Percentiles rank a stretch among this genome's conserved stretches.
Conservation (phyloP, 2,113 vertebrate genomes). For the Urocynchramus pylzowi region DNA sequence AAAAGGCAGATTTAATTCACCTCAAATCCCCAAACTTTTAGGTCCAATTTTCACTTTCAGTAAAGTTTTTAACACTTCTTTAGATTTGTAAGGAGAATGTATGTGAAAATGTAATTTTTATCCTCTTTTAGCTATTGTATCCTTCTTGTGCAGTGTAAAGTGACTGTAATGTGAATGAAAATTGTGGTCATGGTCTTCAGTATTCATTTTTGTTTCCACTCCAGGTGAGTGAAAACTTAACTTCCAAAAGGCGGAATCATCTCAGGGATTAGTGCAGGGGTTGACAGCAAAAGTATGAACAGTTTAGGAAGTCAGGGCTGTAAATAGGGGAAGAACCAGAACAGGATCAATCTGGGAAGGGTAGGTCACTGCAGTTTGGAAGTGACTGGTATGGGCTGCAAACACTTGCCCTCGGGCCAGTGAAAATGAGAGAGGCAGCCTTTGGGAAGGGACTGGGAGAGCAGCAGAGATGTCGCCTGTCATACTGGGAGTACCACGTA, state of each 20-base stretch:
- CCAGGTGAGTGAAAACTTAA: not conserved
- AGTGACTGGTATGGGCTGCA: not conserved
- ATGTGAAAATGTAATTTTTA: not conserved
- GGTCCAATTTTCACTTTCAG: not conserved
- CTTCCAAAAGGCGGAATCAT: not conserved
- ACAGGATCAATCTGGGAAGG: not conserved
- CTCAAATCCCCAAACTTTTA: not conserved
- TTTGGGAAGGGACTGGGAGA: not conserved
- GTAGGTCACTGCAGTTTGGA: not conserved
- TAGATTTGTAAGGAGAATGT: not conserved
- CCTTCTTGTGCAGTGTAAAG: not conserved
- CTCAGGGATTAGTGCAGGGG: not conserved
- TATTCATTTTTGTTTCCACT: not conserved
- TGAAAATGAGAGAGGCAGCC: not conserved
- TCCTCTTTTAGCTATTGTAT: not conserved
- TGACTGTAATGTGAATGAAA: not conserved
- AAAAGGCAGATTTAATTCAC: not conserved
- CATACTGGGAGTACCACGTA: not conserved
- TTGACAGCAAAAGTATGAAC: not conserved
- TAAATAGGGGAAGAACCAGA: not conserved
- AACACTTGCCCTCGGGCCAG: not conserved
- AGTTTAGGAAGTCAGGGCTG: not conserved
- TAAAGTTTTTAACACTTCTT: not conserved
- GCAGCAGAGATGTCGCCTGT: not conserved
- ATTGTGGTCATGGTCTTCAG: accelerated